Base-by-base conservation (phyloP, 2,888 invertebrate genomes). In the Drosophila vallismaia region DNA sequence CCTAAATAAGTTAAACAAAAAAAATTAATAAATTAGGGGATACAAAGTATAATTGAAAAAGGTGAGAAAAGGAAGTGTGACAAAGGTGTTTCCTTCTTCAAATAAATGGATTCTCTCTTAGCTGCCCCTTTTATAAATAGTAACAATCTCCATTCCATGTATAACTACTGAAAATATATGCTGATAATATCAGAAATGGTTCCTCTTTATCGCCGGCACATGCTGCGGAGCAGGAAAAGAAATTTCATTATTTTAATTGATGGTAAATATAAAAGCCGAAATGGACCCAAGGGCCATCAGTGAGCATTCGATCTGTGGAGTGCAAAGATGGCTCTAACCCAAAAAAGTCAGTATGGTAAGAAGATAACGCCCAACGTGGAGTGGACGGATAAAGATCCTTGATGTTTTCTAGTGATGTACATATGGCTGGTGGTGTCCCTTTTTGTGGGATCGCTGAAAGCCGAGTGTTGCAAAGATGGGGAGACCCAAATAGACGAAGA, bases 241-340 rank as follows among this genome's bases (percentile, higher is more conserved):
- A 55, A 54, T 60, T 49, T 60, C 53, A 74, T 80, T 74, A 75
- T 60, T 48, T 33, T 83, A 55, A 80, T 80, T 76, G 79, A 31
- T 12, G 46, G 44, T 53, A 70, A 63, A 71, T 80, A 83, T 80
- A 83, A 70, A 78, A 76, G 74, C 38, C 51, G 48, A 57, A 48
- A 40, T 44, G 62, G 29, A 28, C 28, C 45, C 26, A 29, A 53
- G 40, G 45, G 33, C 19, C 40, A 46, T 67, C 64, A 83, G 79
- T 80, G 56, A 64, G 63, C 60, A 38, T 29, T 69, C 24, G 53
- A 46, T 54, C 45, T 54, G 60, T 60, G 38, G 26, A 53, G 53
- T 44, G 70, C 50, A 14, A 69, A 69, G 70, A 69, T 69, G 69
- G 49, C 66, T 38, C 55, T 66, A 28, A 26, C 29, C 14, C 55